Base-by-base conservation (phyloP, 2,113 vertebrate species). In the Andinoacara biseriatus region DNA sequence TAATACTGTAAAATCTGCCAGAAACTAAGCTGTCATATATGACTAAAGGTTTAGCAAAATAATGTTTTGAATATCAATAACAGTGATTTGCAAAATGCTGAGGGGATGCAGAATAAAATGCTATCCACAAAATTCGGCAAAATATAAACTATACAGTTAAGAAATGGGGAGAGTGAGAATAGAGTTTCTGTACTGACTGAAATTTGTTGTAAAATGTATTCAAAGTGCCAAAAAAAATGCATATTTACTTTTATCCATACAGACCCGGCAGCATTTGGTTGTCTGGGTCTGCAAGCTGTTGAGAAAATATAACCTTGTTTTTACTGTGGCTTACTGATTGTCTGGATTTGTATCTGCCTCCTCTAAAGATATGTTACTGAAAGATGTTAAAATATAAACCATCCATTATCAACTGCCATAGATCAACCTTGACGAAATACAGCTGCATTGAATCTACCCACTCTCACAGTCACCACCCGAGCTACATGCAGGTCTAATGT, bases 401-500 rank as follows among this genome's bases (percentile, higher is more conserved):
- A 61, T 5, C 81, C 49, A 79, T 92, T 93, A 90, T 91, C 85
- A 90, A 85, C 26, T 65, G 76, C 77, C 85, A 74, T 86, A 82
- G 80, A 78, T 88, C 88, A 89, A 80, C 83, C 74, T 78, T 86
- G 83, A 91, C 81, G 85, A 93, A 92, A 78, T 78, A 83, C 62
- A n/a, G 10, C 9, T 17, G 65, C 62, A 84, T 61, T 87, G 58
- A 89, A 91, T 88, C 86, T 59, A 69, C 52, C 79, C 86, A 89
- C 85, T 92, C 63, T 63, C 56, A 69, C 65, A 57, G 81, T 81
- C 81, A 18, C 84, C 63, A 74, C 78, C 82, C 81, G 84, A 88
- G 81, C 88, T 81, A 83, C 38, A 35, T 59, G 77, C 75, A 69
- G 74, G 60, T 43, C 85, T 86, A 91, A 87, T 93, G 86, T 89